phyloP scores from a whole-genome alignment of 2,113 vertebrate species.

The Heterotilapia buettikoferi region DNA sequence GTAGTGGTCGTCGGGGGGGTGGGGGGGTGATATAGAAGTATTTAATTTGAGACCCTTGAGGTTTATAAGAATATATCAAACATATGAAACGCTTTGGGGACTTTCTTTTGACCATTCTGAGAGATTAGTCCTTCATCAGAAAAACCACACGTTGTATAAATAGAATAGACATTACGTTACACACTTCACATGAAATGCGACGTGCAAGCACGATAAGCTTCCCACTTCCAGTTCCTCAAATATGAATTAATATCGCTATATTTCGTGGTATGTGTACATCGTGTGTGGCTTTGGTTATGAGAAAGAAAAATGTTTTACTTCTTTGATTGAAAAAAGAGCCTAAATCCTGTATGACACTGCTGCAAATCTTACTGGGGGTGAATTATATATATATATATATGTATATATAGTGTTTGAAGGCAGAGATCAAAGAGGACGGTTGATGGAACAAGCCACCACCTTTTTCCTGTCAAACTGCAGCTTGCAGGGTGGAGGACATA shows the following conservation, averaged over 20 bases:
- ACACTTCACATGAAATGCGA: background rate
- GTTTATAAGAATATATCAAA: background rate
- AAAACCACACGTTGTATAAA: background rate
- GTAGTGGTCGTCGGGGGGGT: no score
- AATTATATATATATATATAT: background rate
- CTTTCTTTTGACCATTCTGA: background rate
- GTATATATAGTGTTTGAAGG: background rate
- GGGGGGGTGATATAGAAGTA: background rate
- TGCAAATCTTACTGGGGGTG: background rate
- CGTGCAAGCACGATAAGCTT: background rate
- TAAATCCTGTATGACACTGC: background rate
- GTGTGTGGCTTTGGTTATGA: background rate
- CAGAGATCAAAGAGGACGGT: background rate
- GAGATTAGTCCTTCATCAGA: background rate
- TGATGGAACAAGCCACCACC: background rate
- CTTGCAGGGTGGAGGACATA: background rate
- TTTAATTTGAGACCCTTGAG: background rate
- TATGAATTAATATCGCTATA: background rate
- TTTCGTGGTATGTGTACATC: background rate
- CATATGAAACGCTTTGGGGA: background rate
- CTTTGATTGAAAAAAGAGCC: background rate
- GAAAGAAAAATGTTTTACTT: background rate
- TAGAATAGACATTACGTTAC: background rate
- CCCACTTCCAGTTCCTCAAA: background rate
- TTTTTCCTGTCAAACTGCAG: background rate